Evolutionary conservation across 2,113 vertebrate genomes (phyloP), one percentile per base, ranked within the genome.

Genomic region (Tinamus guttatus): DNA sequence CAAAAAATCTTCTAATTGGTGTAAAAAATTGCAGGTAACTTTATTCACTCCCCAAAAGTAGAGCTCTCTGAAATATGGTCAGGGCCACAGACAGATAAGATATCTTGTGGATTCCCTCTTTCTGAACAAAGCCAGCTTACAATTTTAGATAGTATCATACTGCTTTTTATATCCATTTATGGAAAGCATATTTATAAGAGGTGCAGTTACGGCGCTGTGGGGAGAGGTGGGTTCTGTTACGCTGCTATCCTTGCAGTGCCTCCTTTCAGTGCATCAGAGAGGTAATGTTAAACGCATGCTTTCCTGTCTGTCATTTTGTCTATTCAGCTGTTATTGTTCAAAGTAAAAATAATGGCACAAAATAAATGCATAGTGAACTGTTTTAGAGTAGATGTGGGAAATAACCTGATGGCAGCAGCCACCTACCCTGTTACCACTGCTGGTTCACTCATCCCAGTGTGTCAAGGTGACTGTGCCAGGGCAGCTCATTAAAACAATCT

Each of bases 1-100:
- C 98, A 98, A 98, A 99, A 98, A 98, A 98, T 98, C 97, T 98
- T 98, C 98, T 99, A 99, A 99, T 99, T 99, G 99, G 99, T 97
- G 94, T 98, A 98, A 98, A 98, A 98, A 99, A 98, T 98, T 97
- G 98, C 97, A 81, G 96, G 93, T 86, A 97, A 98, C 97, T 98
- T 98, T 97, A 83, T 97, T 97, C 96, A 90, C 89, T 98, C 91
- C 96, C 97, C 96, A 97, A 97, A 98, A 98, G 98, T 98, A 97
- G 98, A 85, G 89, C 90, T 52, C 93, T 97, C 97, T 98, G 98
- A 99, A 98, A 98, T 97, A 97, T 97, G 98, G 96, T 97, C 96
- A 97, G 97, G 97, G 98, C 96, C 81, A 75, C 95, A 94, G 95
- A 97, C 94, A 98, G 98, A 97, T 90, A 92, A 74, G 93, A 95